Percentiles rank a stretch among this genome's conserved stretches.
phyloP scores from a whole-genome alignment of 2,797 vertebrate genomes.

The Sciurus carolinensis region DNA sequence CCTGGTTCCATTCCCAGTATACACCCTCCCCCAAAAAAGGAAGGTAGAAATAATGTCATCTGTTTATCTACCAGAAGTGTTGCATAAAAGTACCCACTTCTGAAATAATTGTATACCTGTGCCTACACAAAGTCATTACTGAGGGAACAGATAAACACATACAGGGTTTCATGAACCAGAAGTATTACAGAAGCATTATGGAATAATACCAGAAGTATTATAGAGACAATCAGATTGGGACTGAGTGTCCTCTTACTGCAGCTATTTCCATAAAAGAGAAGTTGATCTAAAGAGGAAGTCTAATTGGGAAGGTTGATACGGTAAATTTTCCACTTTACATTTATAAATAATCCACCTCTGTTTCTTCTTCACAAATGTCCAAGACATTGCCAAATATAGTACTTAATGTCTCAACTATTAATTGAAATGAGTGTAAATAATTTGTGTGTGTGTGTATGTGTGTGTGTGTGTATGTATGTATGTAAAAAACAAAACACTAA shows the following conservation, averaged over 20 bases:
- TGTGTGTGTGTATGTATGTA: neutral
- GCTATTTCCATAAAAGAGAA: neutral
- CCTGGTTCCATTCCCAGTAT: neutral
- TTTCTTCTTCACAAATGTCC: constrained; percentile 12
- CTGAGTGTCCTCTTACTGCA: neutral
- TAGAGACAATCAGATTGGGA: neutral
- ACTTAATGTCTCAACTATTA: neutral
- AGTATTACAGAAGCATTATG: neutral
- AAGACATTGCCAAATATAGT: neutral
- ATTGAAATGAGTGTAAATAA: neutral
- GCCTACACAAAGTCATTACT: neutral
- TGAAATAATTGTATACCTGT: neutral
- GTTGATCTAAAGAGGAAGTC: neutral
- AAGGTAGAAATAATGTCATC: neutral
- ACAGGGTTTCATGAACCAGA: neutral
- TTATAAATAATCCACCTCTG: constrained; percentile 1
- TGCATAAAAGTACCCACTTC: neutral
- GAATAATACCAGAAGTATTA: too few relatives aligned
- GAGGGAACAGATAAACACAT: neutral
- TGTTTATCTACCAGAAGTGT: constrained; percentile 25
- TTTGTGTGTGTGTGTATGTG: neutral
- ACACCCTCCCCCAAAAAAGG: too few relatives aligned
- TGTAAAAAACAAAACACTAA: neutral
- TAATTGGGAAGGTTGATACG: neutral
- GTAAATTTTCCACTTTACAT: constrained; percentile 5